A percentile compares a stretch with the other conserved stretches of the same genome.
Evolutionary conservation across 1,140 invertebrate genomes (phyloP).

Genomic region (Tribolium castaneum): DNA sequence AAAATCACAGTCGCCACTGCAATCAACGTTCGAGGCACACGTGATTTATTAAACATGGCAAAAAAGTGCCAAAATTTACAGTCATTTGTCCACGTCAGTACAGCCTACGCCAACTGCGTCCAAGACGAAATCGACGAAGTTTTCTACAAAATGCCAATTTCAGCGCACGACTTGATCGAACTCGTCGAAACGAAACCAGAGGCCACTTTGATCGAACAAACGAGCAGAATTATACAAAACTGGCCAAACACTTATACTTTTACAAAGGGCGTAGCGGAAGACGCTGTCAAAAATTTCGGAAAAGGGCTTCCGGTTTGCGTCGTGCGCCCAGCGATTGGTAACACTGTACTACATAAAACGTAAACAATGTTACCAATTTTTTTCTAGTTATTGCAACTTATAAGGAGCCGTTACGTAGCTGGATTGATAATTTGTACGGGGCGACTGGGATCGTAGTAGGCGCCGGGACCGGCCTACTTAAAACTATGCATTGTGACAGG

Average conservation of each 20-base stretch:
- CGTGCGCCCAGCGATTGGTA: conserved; percentile 78
- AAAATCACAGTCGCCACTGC: conserved; percentile 70
- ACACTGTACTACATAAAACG: background rate
- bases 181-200: conserved; percentile 75
- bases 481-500: conserved; percentile 68
- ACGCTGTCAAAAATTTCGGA: conserved; percentile 65
- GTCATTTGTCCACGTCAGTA: conserved; percentile 69
- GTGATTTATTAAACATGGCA: conserved; percentile 74
- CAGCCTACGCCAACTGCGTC: conserved; percentile 72
- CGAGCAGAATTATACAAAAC: conserved; percentile 68
- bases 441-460: conserved; percentile 71
- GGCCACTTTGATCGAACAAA: conserved; percentile 73
- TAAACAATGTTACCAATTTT: background rate
- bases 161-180: conserved; percentile 71
- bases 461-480: conserved; percentile 72
- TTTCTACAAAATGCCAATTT: conserved; percentile 67
- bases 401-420: conserved; percentile 70
- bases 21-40: conserved; percentile 75
- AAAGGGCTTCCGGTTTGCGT: conserved; percentile 73
- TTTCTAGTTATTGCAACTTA: conserved; percentile 67
- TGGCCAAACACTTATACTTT: conserved; percentile 75
- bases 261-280: conserved; percentile 74
- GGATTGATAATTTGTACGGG: conserved; percentile 84
- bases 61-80: conserved; percentile 78
- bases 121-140: conserved; percentile 67